Percentiles rank a stretch among this genome's conserved stretches.
Evolutionary conservation across 2,113 vertebrate genomes (phyloP).

Genomic region (Isurus oxyrinchus): DNA sequence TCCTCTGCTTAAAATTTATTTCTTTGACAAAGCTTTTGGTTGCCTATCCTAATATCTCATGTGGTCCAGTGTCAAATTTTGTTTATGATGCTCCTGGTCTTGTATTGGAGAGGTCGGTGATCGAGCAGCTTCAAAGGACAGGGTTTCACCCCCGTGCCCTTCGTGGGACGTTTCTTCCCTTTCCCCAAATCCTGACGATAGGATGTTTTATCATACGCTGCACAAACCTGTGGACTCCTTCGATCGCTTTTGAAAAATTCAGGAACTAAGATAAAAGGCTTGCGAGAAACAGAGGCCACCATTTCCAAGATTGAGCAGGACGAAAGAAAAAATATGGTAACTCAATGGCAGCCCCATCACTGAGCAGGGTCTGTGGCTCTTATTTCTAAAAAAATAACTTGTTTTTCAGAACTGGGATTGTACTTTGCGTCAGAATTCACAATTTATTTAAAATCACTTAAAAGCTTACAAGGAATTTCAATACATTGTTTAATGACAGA

Average conservation of each 20-base stretch:
- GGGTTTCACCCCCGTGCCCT: no score
- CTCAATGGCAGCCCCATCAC: background rate
- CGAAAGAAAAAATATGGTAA: background rate
- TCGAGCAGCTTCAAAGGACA: no score
- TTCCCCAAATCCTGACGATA: background rate
- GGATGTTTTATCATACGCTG: background rate
- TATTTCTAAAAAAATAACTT: background rate
- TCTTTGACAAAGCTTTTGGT: no score
- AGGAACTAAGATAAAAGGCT: background rate
- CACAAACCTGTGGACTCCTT: background rate
- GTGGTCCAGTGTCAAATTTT: no score
- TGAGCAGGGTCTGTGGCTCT: background rate
- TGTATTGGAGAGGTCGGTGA: no score
- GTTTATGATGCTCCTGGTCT: background rate
- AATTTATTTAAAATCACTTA: conserved; percentile 62
- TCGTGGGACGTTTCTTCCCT: no score
- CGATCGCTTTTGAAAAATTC: background rate
- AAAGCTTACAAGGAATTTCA: conserved; percentile 59
- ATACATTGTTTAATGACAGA: conserved; percentile 59
- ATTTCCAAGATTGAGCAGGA: background rate
- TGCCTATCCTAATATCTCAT: no score
- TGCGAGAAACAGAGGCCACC: background rate
- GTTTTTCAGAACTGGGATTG: background rate
- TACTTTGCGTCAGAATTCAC: conserved; percentile 43
- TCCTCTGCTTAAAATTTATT: no score